phyloP scores from a whole-genome alignment of 2,888 invertebrate species.

The Ornithoptera alexandrae region DNA sequence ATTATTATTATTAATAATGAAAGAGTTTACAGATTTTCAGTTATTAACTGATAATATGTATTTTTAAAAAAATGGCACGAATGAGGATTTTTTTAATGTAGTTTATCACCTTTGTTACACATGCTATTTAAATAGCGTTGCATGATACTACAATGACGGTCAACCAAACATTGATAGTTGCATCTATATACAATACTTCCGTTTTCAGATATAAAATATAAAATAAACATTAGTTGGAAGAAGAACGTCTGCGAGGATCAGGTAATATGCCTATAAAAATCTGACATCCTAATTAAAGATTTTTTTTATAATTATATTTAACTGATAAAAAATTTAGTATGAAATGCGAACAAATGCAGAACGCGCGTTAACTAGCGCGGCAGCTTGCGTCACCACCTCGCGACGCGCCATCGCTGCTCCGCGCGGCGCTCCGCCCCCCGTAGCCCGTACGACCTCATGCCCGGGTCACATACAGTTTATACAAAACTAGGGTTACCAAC shows the following conservation, averaged over 20 bases:
- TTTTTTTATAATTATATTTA: background rate
- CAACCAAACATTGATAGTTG: too few relatives aligned
- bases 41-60: too few relatives aligned
- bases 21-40: too few relatives aligned
- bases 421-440: slow-evolving; percentile 15
- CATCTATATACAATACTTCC: too few relatives aligned
- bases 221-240: too few relatives aligned
- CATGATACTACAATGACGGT: too few relatives aligned
- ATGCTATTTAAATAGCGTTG: too few relatives aligned
- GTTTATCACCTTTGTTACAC: too few relatives aligned
- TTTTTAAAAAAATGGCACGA: too few relatives aligned
- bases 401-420: slow-evolving; percentile 31
- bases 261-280: background rate
- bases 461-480: slow-evolving; percentile 49
- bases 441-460: slow-evolving; percentile 46
- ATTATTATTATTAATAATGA: too few relatives aligned
- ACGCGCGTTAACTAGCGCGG: slow-evolving; percentile 34
- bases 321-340: background rate
- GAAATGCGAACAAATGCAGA: slow-evolving; percentile 7
- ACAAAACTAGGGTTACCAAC: slow-evolving; percentile 26
- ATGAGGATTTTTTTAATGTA: too few relatives aligned
- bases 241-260: background rate
- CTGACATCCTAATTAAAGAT: background rate
- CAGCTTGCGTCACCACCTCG: slow-evolving; percentile 53
- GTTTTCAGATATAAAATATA: too few relatives aligned